These are phyloP conservation scores for Loris lydekkerianus DNA, from an alignment of 2,797 vertebrate species.

Conservation along the genomic window DNA sequence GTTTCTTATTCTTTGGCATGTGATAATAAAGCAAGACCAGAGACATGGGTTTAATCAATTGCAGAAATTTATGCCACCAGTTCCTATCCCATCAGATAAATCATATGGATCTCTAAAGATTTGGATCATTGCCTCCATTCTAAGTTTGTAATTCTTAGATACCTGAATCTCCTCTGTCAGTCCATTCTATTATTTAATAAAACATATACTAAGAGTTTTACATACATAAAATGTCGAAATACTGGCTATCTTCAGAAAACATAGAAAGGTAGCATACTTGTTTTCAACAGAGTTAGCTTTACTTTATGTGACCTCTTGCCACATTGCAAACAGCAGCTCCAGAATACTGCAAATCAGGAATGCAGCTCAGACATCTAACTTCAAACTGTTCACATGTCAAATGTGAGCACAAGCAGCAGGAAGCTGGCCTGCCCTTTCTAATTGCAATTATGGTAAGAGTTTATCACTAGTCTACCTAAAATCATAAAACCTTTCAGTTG, in stretches of 20 bases:
- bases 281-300: constrained; percentile 82
- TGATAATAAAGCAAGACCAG: constrained; percentile 81
- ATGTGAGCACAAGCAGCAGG: constrained; percentile 77
- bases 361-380: constrained; percentile 59
- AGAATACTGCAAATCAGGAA: constrained; percentile 75
- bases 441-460: constrained; percentile 78
- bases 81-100: constrained; percentile 75
- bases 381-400: constrained; percentile 73
- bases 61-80: constrained; percentile 79
- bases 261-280: constrained; percentile 82
- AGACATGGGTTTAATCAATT: constrained; percentile 84
- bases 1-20: constrained; percentile 74
- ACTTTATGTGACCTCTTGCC: constrained; percentile 73
- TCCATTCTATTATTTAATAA: constrained; percentile 86
- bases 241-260: constrained; percentile 78
- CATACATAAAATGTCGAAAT: constrained; percentile 74
- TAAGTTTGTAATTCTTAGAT: constrained; percentile 85
- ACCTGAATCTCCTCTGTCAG: constrained; percentile 78
- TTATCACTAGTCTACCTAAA: constrained; percentile 76
- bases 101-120: constrained; percentile 79
- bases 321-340: constrained; percentile 63
- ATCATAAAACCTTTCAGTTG: constrained; percentile 75
- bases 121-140: constrained; percentile 80
- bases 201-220: constrained; percentile 80
- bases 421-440: constrained; percentile 75